Percentiles rank a stretch among this genome's conserved stretches.
Conservation (phyloP, 2,888 invertebrate genomes). For the Meteorus cinctellus region DNA sequence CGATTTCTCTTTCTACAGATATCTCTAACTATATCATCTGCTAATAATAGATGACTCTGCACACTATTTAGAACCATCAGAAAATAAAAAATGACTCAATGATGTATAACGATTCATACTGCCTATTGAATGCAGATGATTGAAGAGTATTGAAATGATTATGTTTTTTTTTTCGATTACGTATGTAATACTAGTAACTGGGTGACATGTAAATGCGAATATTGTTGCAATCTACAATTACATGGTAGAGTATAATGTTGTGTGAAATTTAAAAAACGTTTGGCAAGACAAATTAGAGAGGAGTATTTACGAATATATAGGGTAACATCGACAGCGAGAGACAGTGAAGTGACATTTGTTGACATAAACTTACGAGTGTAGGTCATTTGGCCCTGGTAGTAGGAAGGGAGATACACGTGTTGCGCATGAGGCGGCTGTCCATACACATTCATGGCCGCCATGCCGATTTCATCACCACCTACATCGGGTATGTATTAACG, state of each 20-base stretch:
- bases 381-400: constrained; percentile 85
- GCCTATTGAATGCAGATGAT: background rate
- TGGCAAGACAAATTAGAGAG: constrained; percentile 50
- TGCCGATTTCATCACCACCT: constrained; percentile 73
- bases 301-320: constrained; percentile 48
- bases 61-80: constrained; percentile 25
- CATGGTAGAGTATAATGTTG: constrained; percentile 25
- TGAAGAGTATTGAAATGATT: background rate
- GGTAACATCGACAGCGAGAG: constrained; percentile 54
- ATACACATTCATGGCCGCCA: constrained; percentile 78
- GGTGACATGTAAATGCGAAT: background rate
- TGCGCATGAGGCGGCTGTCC: constrained; percentile 84
- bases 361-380: constrained; percentile 83
- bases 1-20: constrained; percentile 17
- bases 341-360: constrained; percentile 59
- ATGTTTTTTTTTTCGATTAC: background rate
- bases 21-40: constrained; percentile 23
- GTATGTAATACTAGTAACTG: background rate
- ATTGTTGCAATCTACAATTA: constrained; percentile 25
- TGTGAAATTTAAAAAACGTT: constrained; percentile 41
- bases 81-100: constrained; percentile 24
- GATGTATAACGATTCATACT: constrained; percentile 18
- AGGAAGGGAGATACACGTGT: constrained; percentile 89
- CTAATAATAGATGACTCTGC: constrained; percentile 31
- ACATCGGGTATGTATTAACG: constrained; percentile 55